Evolutionary conservation across 2,797 vertebrate genomes (phyloP), one percentile per base, ranked within the genome.

Genomic region (Tapera naevia): DNA sequence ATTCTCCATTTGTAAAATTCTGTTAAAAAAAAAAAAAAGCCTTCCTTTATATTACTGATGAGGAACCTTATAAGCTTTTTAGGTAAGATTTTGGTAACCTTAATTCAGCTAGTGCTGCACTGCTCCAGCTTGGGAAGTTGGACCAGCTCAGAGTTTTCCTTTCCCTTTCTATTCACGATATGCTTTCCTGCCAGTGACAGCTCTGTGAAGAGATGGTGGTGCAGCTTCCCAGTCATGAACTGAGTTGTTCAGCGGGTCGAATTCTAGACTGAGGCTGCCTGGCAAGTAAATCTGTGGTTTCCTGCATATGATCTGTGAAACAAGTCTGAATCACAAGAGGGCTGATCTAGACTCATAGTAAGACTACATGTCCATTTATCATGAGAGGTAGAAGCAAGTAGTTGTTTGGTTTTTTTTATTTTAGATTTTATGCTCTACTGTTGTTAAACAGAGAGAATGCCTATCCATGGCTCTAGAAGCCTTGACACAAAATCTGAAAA

Each of bases 401-500:
- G 66, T 39, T 67, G 5, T 3, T 37, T 21, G 11, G 32, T 45
- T 33, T 4, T 11, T 8, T 37, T 43, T 33, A 53, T 25, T 43
- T 71, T 19, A 14, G 69, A 15, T 71, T 64, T n/a, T 30, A 27
- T 7, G 46, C 37, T 48, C 37, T 48, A 10, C 41, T 48, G 6
- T 65, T 85, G 56, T 85, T 93, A 85, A 87, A 78, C 41, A 54
- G 67, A 86, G 54, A 54, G 76, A 51, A 37, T 94, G 23, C 62
- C 84, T 93, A 67, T 82, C 80, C 12, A 24, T 60, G 75, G 61
- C 41, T 95, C 30, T 64, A 48, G 88, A 91, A 95, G 50, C 50
- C 93, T 89, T 94, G 85, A 88, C 85, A 89, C 21, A 67, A 90
- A 93, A 95, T 91, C 87, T 91, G 92, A 92, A 96, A 95, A 93